Evolutionary conservation across 2,113 vertebrate species (phyloP).

Genomic region (Salvelinus sp.): DNA sequence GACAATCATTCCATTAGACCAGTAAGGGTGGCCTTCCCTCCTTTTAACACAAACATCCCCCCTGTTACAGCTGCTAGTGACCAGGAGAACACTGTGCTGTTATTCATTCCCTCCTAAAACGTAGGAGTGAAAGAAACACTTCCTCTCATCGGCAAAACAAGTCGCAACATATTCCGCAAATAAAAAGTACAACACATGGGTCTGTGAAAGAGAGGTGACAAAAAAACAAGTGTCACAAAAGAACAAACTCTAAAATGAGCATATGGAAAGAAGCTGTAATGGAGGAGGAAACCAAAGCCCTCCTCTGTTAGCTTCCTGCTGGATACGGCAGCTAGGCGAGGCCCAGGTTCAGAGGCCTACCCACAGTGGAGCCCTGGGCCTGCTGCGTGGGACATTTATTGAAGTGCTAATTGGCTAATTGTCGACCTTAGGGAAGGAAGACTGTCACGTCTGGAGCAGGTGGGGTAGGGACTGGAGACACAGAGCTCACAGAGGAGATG

Average conservation of each 20-base stretch:
- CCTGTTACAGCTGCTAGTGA: no score
- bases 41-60: no score
- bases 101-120: no score
- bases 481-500: background rate
- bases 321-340: slow-evolving; percentile 21
- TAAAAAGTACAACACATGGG: no score
- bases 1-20: no score
- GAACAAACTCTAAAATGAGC: background rate
- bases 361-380: slow-evolving; percentile 17
- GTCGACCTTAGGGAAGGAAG: slow-evolving; percentile 36
- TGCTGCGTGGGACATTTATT: slow-evolving; percentile 37
- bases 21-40: no score
- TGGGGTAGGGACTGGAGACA: slow-evolving; percentile 1
- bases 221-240: no score
- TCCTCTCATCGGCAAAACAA: background rate
- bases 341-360: slow-evolving; percentile 37
- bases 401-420: slow-evolving; percentile 50
- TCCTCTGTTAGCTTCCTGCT: background rate
- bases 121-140: no score
- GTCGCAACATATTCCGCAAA: no score
- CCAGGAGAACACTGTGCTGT: no score
- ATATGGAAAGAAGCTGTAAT: slow-evolving; percentile 11
- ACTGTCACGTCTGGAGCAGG: slow-evolving; percentile 28
- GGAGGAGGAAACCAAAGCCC: slow-evolving; percentile 4
- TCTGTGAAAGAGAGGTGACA: no score